phyloP scores from a whole-genome alignment of 2,797 vertebrate genomes.

The Phrynocephalus forsythii region DNA sequence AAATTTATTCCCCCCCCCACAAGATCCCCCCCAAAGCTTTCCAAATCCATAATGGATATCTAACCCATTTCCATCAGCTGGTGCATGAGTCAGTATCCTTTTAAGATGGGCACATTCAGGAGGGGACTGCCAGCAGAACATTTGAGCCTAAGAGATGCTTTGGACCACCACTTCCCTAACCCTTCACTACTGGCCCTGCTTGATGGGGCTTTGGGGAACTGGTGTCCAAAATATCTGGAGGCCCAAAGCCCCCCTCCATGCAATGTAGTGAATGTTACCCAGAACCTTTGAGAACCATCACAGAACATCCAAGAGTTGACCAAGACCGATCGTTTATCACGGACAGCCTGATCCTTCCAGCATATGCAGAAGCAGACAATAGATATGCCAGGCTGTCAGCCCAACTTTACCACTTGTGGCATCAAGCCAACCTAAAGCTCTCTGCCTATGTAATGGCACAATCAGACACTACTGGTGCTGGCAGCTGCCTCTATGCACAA shows the following conservation, averaged over 20 bases:
- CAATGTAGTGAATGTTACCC: no score
- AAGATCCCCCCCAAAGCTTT: background rate
- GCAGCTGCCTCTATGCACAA: background rate
- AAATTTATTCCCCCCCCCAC: background rate
- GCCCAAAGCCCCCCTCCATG: no score
- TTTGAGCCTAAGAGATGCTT: no score
- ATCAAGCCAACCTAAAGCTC: background rate
- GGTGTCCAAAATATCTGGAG: no score
- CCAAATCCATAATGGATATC: background rate
- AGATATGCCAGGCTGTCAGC: background rate
- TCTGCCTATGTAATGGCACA: background rate
- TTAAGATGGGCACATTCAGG: background rate
- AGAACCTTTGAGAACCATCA: no score
- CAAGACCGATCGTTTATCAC: background rate
- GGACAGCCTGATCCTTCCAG: background rate
- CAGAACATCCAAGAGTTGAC: background rate
- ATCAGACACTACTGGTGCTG: background rate
- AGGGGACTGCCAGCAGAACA: background rate
- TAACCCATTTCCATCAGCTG: background rate
- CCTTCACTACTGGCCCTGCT: background rate
- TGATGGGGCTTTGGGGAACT: no score
- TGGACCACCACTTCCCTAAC: background rate
- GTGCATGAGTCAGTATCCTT: background rate
- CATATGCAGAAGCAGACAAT: background rate
- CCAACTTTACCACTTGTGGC: background rate